phyloP scores from a whole-genome alignment of 1,140 invertebrate species.

The Drosophila subobscura region DNA sequence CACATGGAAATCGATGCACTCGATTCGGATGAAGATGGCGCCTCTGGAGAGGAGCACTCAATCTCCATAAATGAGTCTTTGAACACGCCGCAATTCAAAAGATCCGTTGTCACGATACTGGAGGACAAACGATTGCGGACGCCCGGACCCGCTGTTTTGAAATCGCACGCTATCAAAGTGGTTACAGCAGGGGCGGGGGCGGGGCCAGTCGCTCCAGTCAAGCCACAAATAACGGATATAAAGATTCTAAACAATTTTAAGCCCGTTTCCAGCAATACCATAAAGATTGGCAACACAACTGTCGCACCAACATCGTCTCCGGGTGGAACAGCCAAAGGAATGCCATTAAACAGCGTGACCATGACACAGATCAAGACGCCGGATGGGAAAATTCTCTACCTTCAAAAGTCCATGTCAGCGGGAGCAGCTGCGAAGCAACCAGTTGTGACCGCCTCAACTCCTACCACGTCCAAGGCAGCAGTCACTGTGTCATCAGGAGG shows the following conservation, averaged over 20 bases:
- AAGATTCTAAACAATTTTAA: constrained; percentile 65
- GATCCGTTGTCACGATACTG: constrained; percentile 47
- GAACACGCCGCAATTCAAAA: constrained; percentile 71
- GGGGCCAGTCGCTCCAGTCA: constrained; percentile 7
- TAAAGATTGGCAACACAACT: constrained; percentile 55
- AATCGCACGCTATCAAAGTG: constrained; percentile 52
- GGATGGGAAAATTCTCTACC: constrained; percentile 56
- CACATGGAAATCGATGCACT: constrained; percentile 30
- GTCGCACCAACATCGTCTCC: constrained; percentile 11
- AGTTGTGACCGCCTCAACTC: background rate
- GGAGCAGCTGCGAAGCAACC: background rate
- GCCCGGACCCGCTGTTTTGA: constrained; percentile 25
- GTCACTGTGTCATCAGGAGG: constrained; percentile 9
- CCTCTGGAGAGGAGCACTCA: constrained; percentile 1
- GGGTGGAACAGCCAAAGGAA: constrained; percentile 8
- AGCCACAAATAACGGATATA: constrained; percentile 41
- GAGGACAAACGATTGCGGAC: constrained; percentile 52
- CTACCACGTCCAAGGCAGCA: constrained; percentile 15
- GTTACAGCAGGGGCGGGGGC: constrained; percentile 26
- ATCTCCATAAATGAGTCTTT: constrained; percentile 53
- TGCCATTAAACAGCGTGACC: constrained; percentile 18
- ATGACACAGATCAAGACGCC: constrained; percentile 62
- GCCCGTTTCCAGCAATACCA: constrained; percentile 23
- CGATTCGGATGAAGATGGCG: constrained; percentile 36
- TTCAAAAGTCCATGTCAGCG: constrained; percentile 43